Evolutionary conservation across 2,888 invertebrate genomes (phyloP), one percentile per base, ranked within the genome.

Genomic region (Alviniconcha strummeri): DNA sequence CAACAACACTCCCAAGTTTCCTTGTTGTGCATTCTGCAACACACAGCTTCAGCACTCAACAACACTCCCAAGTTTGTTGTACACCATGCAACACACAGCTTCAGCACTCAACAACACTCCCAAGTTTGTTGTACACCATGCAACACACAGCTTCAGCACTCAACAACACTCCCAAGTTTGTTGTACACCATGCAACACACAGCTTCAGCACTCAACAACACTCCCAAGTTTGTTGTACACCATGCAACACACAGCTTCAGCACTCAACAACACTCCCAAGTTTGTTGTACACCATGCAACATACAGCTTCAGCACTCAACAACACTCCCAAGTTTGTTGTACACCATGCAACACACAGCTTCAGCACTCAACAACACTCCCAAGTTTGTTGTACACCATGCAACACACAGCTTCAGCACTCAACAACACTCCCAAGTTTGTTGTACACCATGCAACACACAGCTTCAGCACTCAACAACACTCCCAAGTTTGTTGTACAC

Each of bases 1-100:
- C 36, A 36, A 36, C n/a, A n/a, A n/a, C n/a, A n/a, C n/a, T n/a
- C n/a, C n/a, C n/a, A n/a, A n/a, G n/a, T n/a, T n/a, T n/a, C n/a
- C n/a, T n/a, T n/a, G n/a, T n/a, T n/a, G n/a, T 0, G 99, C 99
- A 94, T 99, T 99, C 96, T 98, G 96, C 0, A 96, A 89, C 52
- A 77, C 5, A 56, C 3, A 60, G 11, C 13, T 15, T 36, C 69
- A 57, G 9, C 57, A 71, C 71, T 8, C 64, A 5, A 36, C 36
- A 36, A 6, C 17, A 17, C 17, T 64, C 64, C 64, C 5, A 64
- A 0, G 64, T 7, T 64, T 64, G 17, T 64, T 64, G 15, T 64
- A 8, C 99, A 94, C 99, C 99, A 96, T 98, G 96, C 0, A 96
- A 89, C n/a, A 76, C 3, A 36, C 4, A 56, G 17, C 13, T 15